These are phyloP conservation scores for Silurus lanzhouensis DNA, from an alignment of 2,797 vertebrate genomes.

Conservation along the genomic window DNA sequence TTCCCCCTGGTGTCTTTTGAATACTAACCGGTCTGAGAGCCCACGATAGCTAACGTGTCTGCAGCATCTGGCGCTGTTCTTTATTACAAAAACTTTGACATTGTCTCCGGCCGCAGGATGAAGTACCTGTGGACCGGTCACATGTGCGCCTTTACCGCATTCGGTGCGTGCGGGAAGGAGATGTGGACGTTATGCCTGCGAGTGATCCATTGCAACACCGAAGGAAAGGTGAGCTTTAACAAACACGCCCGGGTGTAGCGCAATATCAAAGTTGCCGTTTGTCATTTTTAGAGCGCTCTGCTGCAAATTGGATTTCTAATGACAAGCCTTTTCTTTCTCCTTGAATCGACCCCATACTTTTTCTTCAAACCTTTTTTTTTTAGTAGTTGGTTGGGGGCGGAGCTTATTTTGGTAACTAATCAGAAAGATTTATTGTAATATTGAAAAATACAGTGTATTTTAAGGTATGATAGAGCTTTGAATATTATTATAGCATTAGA, in stretches of 20 bases:
- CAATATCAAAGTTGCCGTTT: neutral
- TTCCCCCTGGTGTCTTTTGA: conserved; percentile 42
- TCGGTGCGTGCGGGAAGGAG: conserved; percentile 87
- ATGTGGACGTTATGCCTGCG: conserved; percentile 83
- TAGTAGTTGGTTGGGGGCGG: neutral
- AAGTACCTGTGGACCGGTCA: conserved; percentile 98
- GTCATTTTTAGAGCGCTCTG: neutral
- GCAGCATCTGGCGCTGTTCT: conserved; percentile 22
- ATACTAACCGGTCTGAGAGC: conserved; percentile 39
- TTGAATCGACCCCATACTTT: neutral
- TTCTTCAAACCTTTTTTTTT: neutral
- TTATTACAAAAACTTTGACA: conserved; percentile 16
- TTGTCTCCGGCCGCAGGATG: conserved; percentile 79
- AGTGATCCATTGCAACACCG: conserved; percentile 76
- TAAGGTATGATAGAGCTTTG: neutral
- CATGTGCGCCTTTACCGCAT: conserved; percentile 91
- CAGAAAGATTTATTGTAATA: neutral
- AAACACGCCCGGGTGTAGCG: neutral
- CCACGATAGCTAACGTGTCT: conserved; percentile 29
- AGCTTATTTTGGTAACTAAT: neutral
- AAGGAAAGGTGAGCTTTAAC: conserved; percentile 69
- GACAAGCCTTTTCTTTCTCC: neutral
- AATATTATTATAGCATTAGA: neutral
- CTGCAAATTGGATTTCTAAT: conserved; percentile 6
- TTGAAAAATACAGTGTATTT: neutral